Base-by-base conservation (phyloP, 2,797 vertebrate genomes). In the Pangasius larnaudii region DNA sequence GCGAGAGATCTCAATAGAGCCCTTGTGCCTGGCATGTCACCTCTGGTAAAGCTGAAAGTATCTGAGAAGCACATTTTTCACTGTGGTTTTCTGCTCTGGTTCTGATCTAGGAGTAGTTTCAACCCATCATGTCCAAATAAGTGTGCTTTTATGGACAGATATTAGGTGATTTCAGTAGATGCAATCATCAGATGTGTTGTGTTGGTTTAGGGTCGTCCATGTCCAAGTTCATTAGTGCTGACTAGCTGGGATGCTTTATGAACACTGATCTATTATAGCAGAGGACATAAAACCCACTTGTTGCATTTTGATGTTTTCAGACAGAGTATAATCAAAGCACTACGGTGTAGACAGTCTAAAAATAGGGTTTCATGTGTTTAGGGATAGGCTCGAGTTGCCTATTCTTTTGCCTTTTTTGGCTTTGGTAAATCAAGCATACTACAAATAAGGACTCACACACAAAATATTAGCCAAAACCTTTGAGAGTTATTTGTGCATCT, bases 401-500 rank as follows among this genome's bases (percentile, higher is more conserved):
- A 80, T 59, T 59, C 30, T 59, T 33, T 77, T 53, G 46, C 51
- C 49, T 42, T 72, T 56, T 78, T 86, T 49, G 85, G 58, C 27
- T 46, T 63, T 63, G 59, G 36, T 65, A 30, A n/a, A 58, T 36
- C n/a, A 58, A 24, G 3, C 53, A 56, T 58, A 42, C 36, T 22
- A 59, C 14, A 27, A 46, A 42, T 39, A 39, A 63, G 59, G 59
- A 42, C 24, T 58, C 33, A n/a, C 13, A 16, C 22, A 39, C 22
- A 61, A 27, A 81, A 42, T 59, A 80, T 63, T 46, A 49, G 18
- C 27, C 56, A 59, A 51, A 80, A 39, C 13, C 80, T 75, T 90
- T 36, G 30, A 58, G n/a, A 79, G 24, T 63, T 69, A 89, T 87
- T 88, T 85, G 63, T 39, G 75, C 46, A 86, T 91, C 61, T 88